phyloP scores from a whole-genome alignment of 1,140 invertebrate genomes.

The Listronotus oregonensis region DNA sequence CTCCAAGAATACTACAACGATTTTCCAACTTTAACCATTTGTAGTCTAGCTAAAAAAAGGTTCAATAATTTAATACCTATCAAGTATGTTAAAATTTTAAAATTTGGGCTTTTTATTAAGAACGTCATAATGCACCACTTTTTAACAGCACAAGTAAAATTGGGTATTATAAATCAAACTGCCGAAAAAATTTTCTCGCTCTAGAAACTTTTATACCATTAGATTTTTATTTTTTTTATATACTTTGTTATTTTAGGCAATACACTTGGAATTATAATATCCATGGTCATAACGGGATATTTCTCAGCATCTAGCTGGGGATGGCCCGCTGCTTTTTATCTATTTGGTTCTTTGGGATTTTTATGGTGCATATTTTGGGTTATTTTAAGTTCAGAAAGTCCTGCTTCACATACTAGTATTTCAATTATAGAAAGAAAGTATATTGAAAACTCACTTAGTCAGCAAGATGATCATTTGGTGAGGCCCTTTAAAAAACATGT shows the following conservation, averaged over 20 bases:
- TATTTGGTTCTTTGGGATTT: constrained; percentile 68
- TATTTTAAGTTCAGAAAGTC: constrained; percentile 68
- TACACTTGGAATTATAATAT: constrained; percentile 72
- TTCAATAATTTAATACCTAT: no score
- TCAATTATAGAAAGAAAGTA: constrained; percentile 64
- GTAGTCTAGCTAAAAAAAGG: no score
- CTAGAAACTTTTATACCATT: no score
- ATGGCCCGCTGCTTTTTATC: constrained; percentile 80
- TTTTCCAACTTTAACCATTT: no score
- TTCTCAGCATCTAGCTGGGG: constrained; percentile 67
- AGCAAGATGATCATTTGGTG: constrained; percentile 48
- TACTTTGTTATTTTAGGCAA: constrained; percentile 57
- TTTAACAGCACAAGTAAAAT: no score
- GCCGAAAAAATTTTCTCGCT: no score
- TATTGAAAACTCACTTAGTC: constrained; percentile 63
- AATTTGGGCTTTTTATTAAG: no score
- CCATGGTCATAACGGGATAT: constrained; percentile 70
- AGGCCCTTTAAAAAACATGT: background rate
- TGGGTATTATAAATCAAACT: no score
- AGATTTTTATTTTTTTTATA: no score
- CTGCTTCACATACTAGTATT: constrained; percentile 64
- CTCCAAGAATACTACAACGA: no score
- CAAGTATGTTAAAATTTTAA: no score
- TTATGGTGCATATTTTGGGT: constrained; percentile 67
- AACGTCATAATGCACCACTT: no score